A percentile compares a stretch with the other conserved stretches of the same genome.
These are phyloP conservation scores for Aculops lycopersici DNA, from an alignment of 1,140 invertebrate species.

Conservation along the genomic window DNA sequence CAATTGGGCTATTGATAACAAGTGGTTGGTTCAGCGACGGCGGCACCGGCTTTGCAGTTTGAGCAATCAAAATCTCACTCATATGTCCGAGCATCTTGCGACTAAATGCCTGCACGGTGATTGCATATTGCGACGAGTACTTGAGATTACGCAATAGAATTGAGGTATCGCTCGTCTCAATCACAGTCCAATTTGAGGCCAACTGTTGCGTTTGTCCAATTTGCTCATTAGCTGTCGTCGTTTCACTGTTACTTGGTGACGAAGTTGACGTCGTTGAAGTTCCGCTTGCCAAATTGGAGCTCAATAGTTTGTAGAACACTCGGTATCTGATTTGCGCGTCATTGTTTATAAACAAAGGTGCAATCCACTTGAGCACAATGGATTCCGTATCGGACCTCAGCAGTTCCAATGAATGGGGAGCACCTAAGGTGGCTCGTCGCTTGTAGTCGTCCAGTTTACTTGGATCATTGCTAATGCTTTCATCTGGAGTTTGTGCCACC, in stretches of 20 bases:
- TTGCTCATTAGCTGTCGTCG: background rate
- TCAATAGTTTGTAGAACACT: slow-evolving; percentile 7
- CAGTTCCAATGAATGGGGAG: slow-evolving; percentile 38
- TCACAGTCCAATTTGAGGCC: slow-evolving; percentile 1
- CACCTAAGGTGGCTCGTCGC: slow-evolving; percentile 25
- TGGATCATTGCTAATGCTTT: slow-evolving; percentile 10
- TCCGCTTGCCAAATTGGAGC: slow-evolving; percentile 1
- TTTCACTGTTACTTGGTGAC: background rate
- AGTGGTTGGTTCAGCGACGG: slow-evolving; percentile 48
- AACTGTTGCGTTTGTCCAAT: background rate
- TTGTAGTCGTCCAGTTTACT: background rate
- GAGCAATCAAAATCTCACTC: slow-evolving; percentile 29
- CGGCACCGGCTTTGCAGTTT: slow-evolving; percentile 50
- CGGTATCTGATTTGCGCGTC: slow-evolving; percentile 8
- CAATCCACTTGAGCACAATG: slow-evolving; percentile 41
- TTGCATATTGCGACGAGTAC: slow-evolving; percentile 12
- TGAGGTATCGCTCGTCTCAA: slow-evolving; percentile 2
- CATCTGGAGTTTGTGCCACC: slow-evolving; percentile 28
- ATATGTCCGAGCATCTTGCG: slow-evolving; percentile 6
- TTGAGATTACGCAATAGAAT: slow-evolving; percentile 9
- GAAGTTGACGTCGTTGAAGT: slow-evolving; percentile 6
- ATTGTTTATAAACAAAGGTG: slow-evolving; percentile 22
- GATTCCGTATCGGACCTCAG: slow-evolving; percentile 36
- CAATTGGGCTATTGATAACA: slow-evolving; percentile 40
- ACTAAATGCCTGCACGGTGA: slow-evolving; percentile 10